Percentiles rank a stretch among this genome's conserved stretches.
These are phyloP conservation scores for Trinectes maculatus DNA, from an alignment of 2,113 vertebrate species.

Conservation along the genomic window DNA sequence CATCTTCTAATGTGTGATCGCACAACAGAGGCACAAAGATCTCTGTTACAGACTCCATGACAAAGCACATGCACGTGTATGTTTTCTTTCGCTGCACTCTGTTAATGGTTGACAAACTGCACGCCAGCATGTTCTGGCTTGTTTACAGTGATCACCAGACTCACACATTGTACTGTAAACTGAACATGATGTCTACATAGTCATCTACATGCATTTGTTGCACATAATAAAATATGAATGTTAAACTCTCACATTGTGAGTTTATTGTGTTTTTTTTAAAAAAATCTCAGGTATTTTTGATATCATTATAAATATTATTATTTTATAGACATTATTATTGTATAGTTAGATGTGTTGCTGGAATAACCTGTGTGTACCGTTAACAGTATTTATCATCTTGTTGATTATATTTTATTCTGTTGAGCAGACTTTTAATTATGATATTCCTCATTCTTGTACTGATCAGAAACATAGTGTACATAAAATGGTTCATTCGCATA, in stretches of 20 bases:
- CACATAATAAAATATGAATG: not conserved
- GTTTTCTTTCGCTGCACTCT: not conserved
- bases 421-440: too few relatives aligned
- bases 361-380: too few relatives aligned
- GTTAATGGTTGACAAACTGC: constrained; percentile 17
- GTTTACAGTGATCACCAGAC: not conserved
- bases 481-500: constrained; percentile 7
- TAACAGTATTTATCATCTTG: too few relatives aligned
- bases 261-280: too few relatives aligned
- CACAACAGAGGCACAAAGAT: not conserved
- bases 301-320: too few relatives aligned
- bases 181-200: not conserved
- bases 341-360: too few relatives aligned
- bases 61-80: too few relatives aligned
- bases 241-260: not conserved
- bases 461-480: too few relatives aligned
- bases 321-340: too few relatives aligned
- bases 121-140: not conserved
- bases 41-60: not conserved
- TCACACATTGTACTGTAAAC: not conserved
- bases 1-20: not conserved
- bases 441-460: too few relatives aligned
- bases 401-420: too few relatives aligned
- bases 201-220: not conserved
- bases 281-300: too few relatives aligned